Base-by-base conservation (phyloP, 2,888 invertebrate genomes). In the Phanerotoma sp. region DNA sequence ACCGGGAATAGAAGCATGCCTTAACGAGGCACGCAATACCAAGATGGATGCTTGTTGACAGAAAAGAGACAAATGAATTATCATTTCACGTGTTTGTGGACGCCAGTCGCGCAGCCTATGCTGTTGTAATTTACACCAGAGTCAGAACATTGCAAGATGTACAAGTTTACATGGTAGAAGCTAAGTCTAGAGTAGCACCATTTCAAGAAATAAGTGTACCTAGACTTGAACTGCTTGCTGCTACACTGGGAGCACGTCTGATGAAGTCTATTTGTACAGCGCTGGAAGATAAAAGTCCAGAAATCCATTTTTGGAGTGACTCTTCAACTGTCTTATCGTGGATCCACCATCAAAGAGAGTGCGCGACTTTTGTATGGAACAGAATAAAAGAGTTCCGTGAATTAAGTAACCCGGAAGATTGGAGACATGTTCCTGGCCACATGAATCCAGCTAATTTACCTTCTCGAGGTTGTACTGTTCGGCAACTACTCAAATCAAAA, bases 361-460 rank as follows among this genome's bases (percentile, higher is more conserved):
- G 66, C 66, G 55, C 47, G 3, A 60, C 57, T 9, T 71, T 72
- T 57, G 66, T 69, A 1, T 50, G 49, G 22, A 72, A 72, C 54
- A 30, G 67, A 21, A 61, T 67, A 1, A 45, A 59, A 53, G 70
- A 71, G 56, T 71, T 72, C 21, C 60, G 66, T 35, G 28, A 25
- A n/a, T 33, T 62, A 16, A 52, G 61, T 11, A 22, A 42, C 2
- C 30, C 42, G 2, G 48, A 58, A 3, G 16, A 47, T 0, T 73
- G 71, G 72, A 33, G 55, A n/a, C 65, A 68, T 57, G 56, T 73
- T 5, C 69, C 72, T 4, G 71, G 72, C 6, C 18, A 18, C 4
- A 9, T 59, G 5, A 74, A 73, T 51, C 69, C 70, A 7, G 72
- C 71, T 3, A 71, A 72, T 54, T 49, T 70, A 7, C 68, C 69